Percentiles rank a stretch among this genome's conserved stretches.
phyloP scores from a whole-genome alignment of 2,888 invertebrate species.

The Octodonta nipae region DNA sequence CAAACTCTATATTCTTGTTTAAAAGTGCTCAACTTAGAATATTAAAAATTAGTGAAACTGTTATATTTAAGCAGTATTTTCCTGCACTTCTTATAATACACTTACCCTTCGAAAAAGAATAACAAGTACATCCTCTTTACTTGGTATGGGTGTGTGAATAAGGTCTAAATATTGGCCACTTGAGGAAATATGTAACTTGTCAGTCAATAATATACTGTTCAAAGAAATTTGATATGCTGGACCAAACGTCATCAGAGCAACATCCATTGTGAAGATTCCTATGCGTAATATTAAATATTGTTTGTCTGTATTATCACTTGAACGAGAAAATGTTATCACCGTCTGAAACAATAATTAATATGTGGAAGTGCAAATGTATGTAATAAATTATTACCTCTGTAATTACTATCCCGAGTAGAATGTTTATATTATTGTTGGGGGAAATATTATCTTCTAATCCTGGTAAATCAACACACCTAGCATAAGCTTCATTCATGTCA shows the following conservation, averaged over 20 bases:
- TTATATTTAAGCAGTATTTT: too few relatives aligned
- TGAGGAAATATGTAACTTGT: slow-evolving; percentile 60
- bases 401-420: slow-evolving; percentile 55
- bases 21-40: too few relatives aligned
- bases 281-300: slow-evolving; percentile 63
- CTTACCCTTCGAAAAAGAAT: slow-evolving; percentile 62
- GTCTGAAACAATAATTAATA: slow-evolving; percentile 37
- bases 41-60: too few relatives aligned
- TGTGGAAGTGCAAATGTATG: neutral
- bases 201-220: slow-evolving; percentile 51
- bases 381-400: slow-evolving; percentile 48
- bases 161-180: slow-evolving; percentile 68
- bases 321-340: slow-evolving; percentile 51
- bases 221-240: slow-evolving; percentile 61
- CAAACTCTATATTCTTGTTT: too few relatives aligned
- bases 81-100: too few relatives aligned
- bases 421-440: slow-evolving; percentile 58
- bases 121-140: slow-evolving; percentile 50
- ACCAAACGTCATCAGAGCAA: slow-evolving; percentile 65
- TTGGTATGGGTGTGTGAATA: slow-evolving; percentile 45
- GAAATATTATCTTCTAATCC: slow-evolving; percentile 76
- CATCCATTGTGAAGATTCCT: slow-evolving; percentile 55
- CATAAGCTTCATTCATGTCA: slow-evolving; percentile 50
- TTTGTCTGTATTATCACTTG: slow-evolving; percentile 50
- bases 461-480: slow-evolving; percentile 60